These are phyloP conservation scores for Cynocephalus volans DNA, from an alignment of 2,113 vertebrate genomes.

Conservation along the genomic window DNA sequence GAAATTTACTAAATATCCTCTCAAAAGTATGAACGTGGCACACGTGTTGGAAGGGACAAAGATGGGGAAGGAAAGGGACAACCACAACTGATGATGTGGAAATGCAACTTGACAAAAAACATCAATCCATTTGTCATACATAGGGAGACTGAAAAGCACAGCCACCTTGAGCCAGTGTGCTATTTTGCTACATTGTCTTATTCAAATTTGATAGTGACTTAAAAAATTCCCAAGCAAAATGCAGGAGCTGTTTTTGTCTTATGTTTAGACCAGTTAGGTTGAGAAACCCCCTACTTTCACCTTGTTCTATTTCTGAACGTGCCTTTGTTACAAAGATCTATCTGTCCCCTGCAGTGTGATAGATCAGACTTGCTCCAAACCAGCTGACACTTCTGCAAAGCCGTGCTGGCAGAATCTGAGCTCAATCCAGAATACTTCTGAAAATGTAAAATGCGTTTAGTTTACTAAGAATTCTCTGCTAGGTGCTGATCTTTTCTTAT, in stretches of 20 bases:
- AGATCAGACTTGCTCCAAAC: background rate
- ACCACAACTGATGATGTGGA: background rate
- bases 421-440: background rate
- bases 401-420: background rate
- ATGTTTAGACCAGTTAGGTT: background rate
- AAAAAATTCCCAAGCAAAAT: slow-evolving; percentile 54
- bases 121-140: background rate
- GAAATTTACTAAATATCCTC: background rate
- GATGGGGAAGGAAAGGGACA: background rate
- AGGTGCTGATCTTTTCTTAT: background rate
- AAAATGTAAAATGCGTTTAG: background rate
- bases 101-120: background rate
- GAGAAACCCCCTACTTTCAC: background rate
- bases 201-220: slow-evolving; percentile 17
- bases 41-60: background rate
- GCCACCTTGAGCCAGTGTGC: background rate
- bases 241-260: background rate
- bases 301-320: slow-evolving; percentile 41
- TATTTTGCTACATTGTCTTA: slow-evolving; percentile 53
- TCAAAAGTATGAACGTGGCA: background rate
- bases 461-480: background rate
- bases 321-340: background rate
- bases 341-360: background rate
- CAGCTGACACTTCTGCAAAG: slow-evolving; percentile 17
- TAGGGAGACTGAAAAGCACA: background rate